Base-by-base conservation (phyloP, 2,797 vertebrate genomes). In the Megalops cyprinoides region DNA sequence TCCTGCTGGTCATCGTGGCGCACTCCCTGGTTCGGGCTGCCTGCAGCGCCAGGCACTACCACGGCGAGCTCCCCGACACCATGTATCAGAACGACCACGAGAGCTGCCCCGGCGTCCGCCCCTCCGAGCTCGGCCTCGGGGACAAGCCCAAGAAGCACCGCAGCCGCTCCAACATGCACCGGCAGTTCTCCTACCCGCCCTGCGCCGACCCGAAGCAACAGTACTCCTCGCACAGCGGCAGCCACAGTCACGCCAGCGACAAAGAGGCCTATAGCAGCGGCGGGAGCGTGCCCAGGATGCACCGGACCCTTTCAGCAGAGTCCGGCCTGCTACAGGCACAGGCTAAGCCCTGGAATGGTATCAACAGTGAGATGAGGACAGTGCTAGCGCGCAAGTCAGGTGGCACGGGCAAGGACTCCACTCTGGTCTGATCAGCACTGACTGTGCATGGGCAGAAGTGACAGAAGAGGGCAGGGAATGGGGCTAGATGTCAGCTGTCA, bases 281-380 rank as follows among this genome's bases (percentile, higher is more conserved):
- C 0, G 89, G 90, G 34, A 93, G 91, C 44, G 86, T 81, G 76
- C 84, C 93, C 23, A 83, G 87, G 0, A 88, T 88, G 55, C 95
- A 96, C 85, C 88, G 93, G 87, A 96, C 96, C 0, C 93, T 95
- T 83, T 92, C 93, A 0, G 93, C 90, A 0, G 93, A 96, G 4
- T 89, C 94, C 0, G 94, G 91, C 9, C 85, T 96, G 79, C 91
- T 96, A 82, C 94, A 92, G 79, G 83, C 85, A 0, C 94, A 92
- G 80, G 76, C 88, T 18, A 93, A 94, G 79, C 94, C 91, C 48
- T 98, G 97, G 98, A 95, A 95, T 0, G 92, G 94, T 0, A 88
- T 95, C 83, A 91, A 94, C n/a, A 93, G 93, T 0, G 97, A 98
- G 86, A 97, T 96, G 96, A 94, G 91, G 87, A 93, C 93, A 0